Evolutionary conservation across 2,888 invertebrate genomes (phyloP).

Genomic region (Leptinotarsa tumamoca): DNA sequence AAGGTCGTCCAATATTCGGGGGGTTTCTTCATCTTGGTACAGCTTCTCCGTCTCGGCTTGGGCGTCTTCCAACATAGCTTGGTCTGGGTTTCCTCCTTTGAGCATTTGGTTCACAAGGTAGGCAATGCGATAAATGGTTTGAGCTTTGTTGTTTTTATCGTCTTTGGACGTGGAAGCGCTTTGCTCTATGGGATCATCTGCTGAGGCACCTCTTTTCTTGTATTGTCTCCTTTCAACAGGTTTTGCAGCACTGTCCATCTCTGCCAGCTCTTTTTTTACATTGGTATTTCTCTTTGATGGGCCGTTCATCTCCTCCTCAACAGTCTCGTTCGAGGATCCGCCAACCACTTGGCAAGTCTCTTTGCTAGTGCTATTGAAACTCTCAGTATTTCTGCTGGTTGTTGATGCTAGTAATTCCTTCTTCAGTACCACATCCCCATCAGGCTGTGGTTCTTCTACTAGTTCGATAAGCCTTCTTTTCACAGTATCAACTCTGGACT

Average conservation of each 20-base stretch:
- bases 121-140: not conserved
- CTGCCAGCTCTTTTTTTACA: no score
- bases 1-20: no score
- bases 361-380: no score
- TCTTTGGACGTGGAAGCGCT: not conserved
- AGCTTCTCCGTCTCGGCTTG: not conserved
- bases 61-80: not conserved
- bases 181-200: not conserved
- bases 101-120: conserved; percentile 7
- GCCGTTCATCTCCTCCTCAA: no score
- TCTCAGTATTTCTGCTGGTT: no score
- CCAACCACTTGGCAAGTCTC: no score
- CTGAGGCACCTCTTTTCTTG: not conserved
- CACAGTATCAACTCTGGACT: not conserved
- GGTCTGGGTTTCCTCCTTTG: not conserved
- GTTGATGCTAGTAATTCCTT: no score
- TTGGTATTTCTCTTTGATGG: not conserved
- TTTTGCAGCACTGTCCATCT: not conserved
- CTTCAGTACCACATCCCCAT: no score
- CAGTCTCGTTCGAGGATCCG: no score
- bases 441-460: no score
- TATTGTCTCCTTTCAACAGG: not conserved
- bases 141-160: not conserved
- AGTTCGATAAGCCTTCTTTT: no score
- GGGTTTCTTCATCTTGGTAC: not conserved